Percentiles rank a stretch among this genome's conserved stretches.
phyloP scores from a whole-genome alignment of 2,888 invertebrate genomes.

The Rhagonycha lutea region DNA sequence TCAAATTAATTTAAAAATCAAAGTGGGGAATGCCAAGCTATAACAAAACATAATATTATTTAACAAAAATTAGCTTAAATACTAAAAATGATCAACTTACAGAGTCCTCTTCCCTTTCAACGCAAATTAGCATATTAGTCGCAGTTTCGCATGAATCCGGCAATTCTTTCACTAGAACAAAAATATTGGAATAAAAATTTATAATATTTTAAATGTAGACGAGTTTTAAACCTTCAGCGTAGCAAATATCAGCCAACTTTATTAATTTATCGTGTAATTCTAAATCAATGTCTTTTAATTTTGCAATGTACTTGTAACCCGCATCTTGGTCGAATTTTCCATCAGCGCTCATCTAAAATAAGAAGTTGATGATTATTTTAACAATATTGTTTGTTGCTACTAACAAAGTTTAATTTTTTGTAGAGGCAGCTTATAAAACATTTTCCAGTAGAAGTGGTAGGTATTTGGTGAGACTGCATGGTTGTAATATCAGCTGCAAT shows the following conservation, averaged over 20 bases:
- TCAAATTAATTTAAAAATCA: not conserved
- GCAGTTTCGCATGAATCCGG: constrained; percentile 1
- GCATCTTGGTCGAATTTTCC: not conserved
- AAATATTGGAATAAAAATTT: not conserved
- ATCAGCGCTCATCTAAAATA: not conserved
- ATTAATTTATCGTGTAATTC: not conserved
- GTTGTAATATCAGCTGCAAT: not conserved
- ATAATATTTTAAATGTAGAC: not conserved
- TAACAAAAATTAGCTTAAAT: not conserved
- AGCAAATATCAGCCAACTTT: not conserved
- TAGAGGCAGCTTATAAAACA: not conserved
- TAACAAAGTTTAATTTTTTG: not conserved
- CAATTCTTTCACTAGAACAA: not conserved
- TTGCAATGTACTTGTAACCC: not conserved
- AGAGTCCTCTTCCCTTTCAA: not conserved
- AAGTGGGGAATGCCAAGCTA: not conserved
- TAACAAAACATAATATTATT: not conserved
- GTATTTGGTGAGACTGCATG: not conserved
- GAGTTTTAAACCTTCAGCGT: not conserved
- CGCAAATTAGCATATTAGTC: not conserved
- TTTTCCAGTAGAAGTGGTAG: not conserved
- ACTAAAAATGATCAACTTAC: not conserved
- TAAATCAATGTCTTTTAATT: not conserved
- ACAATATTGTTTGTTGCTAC: not conserved
- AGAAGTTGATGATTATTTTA: not conserved